Evolutionary conservation across 2,888 invertebrate genomes (phyloP).

Genomic region (Eupeodes luniger): DNA sequence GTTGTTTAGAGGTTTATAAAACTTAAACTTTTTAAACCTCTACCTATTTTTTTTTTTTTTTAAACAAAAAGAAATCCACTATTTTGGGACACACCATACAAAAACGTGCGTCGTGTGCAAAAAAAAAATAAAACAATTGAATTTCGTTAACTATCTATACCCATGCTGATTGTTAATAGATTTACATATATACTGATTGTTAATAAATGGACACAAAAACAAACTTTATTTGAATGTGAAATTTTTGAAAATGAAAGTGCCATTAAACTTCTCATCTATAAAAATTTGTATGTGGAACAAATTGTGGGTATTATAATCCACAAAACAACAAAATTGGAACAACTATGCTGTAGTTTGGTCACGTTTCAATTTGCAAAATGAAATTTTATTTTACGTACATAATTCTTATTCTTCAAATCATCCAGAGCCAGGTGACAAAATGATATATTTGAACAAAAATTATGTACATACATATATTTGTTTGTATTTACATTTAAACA

Average conservation of each 20-base stretch:
- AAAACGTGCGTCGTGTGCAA: background rate
- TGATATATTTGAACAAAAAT: background rate
- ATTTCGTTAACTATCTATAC: background rate
- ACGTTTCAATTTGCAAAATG: slow-evolving; percentile 69
- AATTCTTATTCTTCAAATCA: slow-evolving; percentile 57
- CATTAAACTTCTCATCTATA: background rate
- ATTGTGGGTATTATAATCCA: slow-evolving; percentile 46
- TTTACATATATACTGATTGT: background rate
- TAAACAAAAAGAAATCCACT: background rate
- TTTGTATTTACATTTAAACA: too few species aligned
- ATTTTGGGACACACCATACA: background rate
- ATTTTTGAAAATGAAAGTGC: slow-evolving; percentile 68
- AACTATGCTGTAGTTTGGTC: slow-evolving; percentile 62
- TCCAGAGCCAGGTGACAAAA: background rate
- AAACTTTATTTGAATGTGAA: slow-evolving; percentile 52
- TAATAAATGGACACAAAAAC: background rate
- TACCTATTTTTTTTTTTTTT: background rate
- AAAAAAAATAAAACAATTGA: background rate
- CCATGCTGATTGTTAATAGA: background rate
- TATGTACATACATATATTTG: background rate
- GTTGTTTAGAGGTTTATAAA: too few species aligned
- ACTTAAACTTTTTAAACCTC: too few species aligned
- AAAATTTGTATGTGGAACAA: slow-evolving; percentile 52
- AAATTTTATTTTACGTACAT: slow-evolving; percentile 1
- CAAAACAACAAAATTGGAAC: slow-evolving; percentile 10